Conservation (phyloP, 2,797 vertebrate species). For the Pseudochromis fuscus region DNA sequence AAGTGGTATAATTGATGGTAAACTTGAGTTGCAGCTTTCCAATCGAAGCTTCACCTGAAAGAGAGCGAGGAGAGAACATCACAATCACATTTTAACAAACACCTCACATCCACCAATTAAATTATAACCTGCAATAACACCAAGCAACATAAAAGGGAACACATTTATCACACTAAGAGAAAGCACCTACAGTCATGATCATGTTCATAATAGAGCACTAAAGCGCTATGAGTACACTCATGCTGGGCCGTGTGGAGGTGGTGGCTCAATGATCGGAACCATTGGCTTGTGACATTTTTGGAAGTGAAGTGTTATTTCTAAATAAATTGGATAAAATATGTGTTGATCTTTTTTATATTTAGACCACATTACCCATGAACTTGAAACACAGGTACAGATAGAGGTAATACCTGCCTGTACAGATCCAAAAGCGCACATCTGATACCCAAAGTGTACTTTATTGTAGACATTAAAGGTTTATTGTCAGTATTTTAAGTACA, state of each 20-base stretch:
- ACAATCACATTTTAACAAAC: background rate
- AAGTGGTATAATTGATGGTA: slow-evolving; percentile 8
- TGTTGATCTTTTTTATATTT: no score
- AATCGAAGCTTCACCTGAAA: background rate
- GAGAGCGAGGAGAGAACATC: background rate
- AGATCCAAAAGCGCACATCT: background rate
- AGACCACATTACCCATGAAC: background rate
- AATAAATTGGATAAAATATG: slow-evolving; percentile 3
- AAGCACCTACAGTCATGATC: slow-evolving; percentile 10
- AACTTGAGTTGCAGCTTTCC: background rate
- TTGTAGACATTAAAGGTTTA: no score
- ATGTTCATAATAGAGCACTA: slow-evolving; percentile 22
- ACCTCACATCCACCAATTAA: background rate
- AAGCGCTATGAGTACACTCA: slow-evolving; percentile 26
- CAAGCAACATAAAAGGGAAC: background rate
- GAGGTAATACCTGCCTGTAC: background rate
- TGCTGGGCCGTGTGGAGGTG: background rate
- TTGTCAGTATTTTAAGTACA: no score
- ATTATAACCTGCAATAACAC: background rate
- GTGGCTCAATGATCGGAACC: slow-evolving; percentile 8
- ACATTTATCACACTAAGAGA: slow-evolving; percentile 12
- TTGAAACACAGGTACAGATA: background rate
- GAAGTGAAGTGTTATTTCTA: background rate
- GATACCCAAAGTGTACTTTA: no score
- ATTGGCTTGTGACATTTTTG: slow-evolving; percentile 14